Percentiles rank a stretch among this genome's conserved stretches.
These are phyloP conservation scores for Nothoprocta pentlandii DNA, from an alignment of 2,113 vertebrate genomes.

Conservation along the genomic window DNA sequence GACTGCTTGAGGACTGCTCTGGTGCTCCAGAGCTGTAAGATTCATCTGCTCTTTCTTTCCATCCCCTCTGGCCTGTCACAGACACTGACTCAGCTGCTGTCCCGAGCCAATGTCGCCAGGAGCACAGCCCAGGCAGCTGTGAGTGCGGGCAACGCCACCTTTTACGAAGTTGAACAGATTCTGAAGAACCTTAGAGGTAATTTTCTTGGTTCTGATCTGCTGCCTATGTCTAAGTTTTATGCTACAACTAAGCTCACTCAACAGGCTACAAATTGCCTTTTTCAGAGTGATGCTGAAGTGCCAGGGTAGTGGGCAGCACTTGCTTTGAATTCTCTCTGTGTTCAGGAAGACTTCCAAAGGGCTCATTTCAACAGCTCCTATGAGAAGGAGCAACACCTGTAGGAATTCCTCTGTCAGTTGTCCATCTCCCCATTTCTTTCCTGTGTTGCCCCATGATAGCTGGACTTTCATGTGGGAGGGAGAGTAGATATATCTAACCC, in stretches of 20 bases:
- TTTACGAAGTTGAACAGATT: conserved; percentile 83
- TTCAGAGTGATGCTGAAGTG: too few species aligned
- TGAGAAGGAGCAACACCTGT: neutral
- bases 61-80: conserved; percentile 61
- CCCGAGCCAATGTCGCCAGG: conserved; percentile 83
- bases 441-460: neutral
- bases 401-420: neutral
- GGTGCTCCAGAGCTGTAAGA: fast-evolving
- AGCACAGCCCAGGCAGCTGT: conserved; percentile 81
- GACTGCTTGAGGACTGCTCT: neutral
- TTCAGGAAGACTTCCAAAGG: neutral
- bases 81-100: conserved; percentile 80
- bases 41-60: neutral
- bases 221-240: neutral
- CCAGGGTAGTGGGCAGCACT: neutral
- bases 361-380: neutral
- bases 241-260: neutral
- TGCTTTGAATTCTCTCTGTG: neutral
- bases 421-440: neutral
- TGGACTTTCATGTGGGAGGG: neutral
- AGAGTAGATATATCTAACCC: neutral
- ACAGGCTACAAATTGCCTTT: neutral
- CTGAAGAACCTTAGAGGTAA: conserved; percentile 88
- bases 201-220: neutral
- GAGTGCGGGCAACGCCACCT: conserved; percentile 80